phyloP scores from a whole-genome alignment of 2,888 invertebrate species.

The Papilio protenor region DNA sequence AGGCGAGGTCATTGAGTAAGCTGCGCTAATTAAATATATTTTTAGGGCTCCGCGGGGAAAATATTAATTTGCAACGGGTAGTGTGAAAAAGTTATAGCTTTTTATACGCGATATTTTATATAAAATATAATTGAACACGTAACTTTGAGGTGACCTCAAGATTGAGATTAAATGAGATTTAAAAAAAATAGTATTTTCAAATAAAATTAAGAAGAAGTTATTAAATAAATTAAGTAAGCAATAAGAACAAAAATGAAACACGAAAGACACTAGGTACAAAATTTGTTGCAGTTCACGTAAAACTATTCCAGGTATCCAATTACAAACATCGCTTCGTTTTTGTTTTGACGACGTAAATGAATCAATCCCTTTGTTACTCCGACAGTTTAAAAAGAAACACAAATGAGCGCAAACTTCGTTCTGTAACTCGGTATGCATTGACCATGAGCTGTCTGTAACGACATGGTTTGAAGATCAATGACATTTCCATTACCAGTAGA shows the following conservation, averaged over 20 bases:
- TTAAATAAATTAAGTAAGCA: too few relatives aligned
- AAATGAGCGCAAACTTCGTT: background rate
- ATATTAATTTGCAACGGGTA: background rate
- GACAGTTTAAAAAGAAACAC: background rate
- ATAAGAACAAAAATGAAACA: conserved; percentile 36
- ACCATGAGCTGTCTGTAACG: conserved; percentile 13
- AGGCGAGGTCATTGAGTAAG: conserved; percentile 44
- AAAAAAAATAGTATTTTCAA: too few relatives aligned
- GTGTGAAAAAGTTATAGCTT: background rate
- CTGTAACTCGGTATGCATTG: background rate
- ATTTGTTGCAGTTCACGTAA: background rate
- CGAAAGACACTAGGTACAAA: background rate
- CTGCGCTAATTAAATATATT: conserved; percentile 59
- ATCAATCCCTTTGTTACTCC: background rate
- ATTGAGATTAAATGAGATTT: too few relatives aligned
- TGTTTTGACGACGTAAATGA: background rate
- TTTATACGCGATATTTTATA: background rate
- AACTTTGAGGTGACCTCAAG: too few relatives aligned
- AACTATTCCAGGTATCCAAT: background rate
- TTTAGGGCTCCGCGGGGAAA: conserved; percentile 48
- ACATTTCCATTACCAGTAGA: conserved; percentile 29
- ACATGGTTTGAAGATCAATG: conserved; percentile 18
- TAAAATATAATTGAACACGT: too few relatives aligned
- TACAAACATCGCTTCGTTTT: background rate
- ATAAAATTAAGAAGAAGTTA: too few relatives aligned